phyloP scores from a whole-genome alignment of 2,888 invertebrate species.

The Ferdinandea cuprea region DNA sequence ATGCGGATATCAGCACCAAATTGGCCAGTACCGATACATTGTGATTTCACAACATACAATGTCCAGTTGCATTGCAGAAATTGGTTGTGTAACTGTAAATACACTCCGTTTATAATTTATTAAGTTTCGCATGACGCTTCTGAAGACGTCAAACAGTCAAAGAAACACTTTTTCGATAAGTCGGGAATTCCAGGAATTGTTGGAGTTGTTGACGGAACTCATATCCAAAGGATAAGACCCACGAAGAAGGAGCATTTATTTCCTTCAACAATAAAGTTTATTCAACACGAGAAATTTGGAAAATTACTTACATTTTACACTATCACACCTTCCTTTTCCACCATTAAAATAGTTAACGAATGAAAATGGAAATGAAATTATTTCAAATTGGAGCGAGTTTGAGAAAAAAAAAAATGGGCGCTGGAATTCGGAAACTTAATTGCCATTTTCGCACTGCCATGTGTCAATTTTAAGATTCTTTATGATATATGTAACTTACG shows the following conservation, averaged over 20 bases:
- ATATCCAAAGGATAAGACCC: conserved; percentile 8
- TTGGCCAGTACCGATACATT: neutral
- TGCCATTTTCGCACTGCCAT: neutral
- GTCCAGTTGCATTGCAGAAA: neutral
- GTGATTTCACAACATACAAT: neutral
- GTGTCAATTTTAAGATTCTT: neutral
- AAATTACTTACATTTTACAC: conserved; percentile 7
- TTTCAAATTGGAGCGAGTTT: conserved; percentile 4
- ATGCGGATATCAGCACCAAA: neutral
- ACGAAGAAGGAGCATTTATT: neutral
- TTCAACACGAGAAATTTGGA: neutral
- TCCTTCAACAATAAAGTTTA: conserved; percentile 4
- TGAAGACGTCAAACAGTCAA: neutral
- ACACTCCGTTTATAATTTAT: neutral
- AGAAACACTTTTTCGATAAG: neutral
- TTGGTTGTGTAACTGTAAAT: neutral
- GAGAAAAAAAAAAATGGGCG: conserved; percentile 1
- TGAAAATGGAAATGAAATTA: no score
- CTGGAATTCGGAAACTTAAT: neutral
- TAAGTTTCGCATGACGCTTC: neutral
- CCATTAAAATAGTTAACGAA: neutral
- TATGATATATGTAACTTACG: neutral
- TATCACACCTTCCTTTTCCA: neutral
- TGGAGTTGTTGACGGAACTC: conserved; percentile 7
- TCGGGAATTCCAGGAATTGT: conserved; percentile 5